Base-by-base conservation (phyloP, 2,888 invertebrate genomes). In the Erebia aethiops region DNA sequence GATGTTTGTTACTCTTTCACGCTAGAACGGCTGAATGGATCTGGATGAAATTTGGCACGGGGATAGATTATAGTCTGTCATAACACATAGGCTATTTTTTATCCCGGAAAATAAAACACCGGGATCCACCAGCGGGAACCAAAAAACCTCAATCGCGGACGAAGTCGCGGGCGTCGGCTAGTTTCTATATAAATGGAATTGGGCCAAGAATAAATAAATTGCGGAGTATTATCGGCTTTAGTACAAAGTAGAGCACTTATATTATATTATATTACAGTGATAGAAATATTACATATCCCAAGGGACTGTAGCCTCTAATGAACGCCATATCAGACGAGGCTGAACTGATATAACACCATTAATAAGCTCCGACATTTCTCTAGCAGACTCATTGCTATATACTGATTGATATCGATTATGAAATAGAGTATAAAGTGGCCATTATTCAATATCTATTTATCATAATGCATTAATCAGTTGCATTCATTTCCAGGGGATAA, bases 381-480 rank as follows among this genome's bases (percentile, higher is more conserved):
- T 62, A 57, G 67, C 67, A 69, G 65, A 67, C 65, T 69, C 73
- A 68, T 65, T 70, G 52, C 62, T 75, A 70, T 70, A 66, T 46
- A 67, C 74, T 74, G 76, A 76, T 75, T 76, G 75, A 70, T 75
- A 77, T 71, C 71, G 71, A 73, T 77, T 76, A 75, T 74, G 76
- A 75, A 75, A 73, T 69, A 52, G 70, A 51, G 69, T 69, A 75
- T 75, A 76, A 67, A 76, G 64, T 67, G 63, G 64, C 74, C 69
- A 72, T 76, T 74, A 75, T 76, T 74, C 76, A 73, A 76, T 74
- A 76, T 70, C 73, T 74, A 70, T 75, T 77, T 77, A 76, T 71
- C 72, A 76, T 74, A 75, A 70, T 56, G 69, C 71, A 76, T 76
- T 75, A 72, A 75, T 73, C 70, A 72, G 57, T 58, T 51, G 65